These are phyloP conservation scores for Bellardia bayeri DNA, from an alignment of 2,888 invertebrate species.

Conservation along the genomic window DNA sequence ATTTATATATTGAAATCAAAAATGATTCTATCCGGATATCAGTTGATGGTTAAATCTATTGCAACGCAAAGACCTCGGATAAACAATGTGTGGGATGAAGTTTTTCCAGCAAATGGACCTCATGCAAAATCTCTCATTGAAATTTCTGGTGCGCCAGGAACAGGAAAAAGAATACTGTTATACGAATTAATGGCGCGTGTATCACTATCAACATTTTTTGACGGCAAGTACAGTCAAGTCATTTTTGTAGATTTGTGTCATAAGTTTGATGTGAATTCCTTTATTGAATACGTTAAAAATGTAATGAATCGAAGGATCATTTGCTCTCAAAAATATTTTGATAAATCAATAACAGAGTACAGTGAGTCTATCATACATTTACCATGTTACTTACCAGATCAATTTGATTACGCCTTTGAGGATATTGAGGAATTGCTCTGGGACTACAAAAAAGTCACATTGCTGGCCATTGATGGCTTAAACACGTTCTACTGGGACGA, in stretches of 20 bases:
- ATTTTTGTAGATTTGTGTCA: slow-evolving; percentile 85
- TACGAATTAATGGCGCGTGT: slow-evolving; percentile 85
- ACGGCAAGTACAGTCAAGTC: slow-evolving; percentile 84
- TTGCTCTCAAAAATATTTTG: no score
- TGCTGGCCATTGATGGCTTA: no score
- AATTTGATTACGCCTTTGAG: slow-evolving; percentile 76
- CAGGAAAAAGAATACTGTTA: slow-evolving; percentile 85
- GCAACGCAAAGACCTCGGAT: slow-evolving; percentile 69
- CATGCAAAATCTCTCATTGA: slow-evolving; percentile 84
- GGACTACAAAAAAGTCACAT: slow-evolving; percentile 82
- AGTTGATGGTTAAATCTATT: slow-evolving; percentile 66
- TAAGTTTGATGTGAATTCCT: slow-evolving; percentile 81
- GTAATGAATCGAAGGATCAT: no score
- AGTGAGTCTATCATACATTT: no score
- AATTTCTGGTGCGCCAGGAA: slow-evolving; percentile 84
- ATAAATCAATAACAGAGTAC: no score
- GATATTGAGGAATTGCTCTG: slow-evolving; percentile 82
- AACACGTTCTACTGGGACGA: no score
- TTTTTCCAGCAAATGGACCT: slow-evolving; percentile 80
- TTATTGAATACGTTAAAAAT: no score
- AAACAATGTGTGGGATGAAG: slow-evolving; percentile 64
- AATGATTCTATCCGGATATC: slow-evolving; percentile 66
- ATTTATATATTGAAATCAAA: neutral
- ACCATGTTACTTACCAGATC: slow-evolving; percentile 43
- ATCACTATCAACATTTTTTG: slow-evolving; percentile 83